These are phyloP conservation scores for Antechinus stuartii DNA, from an alignment of 2,113 vertebrate species.

Conservation along the genomic window DNA sequence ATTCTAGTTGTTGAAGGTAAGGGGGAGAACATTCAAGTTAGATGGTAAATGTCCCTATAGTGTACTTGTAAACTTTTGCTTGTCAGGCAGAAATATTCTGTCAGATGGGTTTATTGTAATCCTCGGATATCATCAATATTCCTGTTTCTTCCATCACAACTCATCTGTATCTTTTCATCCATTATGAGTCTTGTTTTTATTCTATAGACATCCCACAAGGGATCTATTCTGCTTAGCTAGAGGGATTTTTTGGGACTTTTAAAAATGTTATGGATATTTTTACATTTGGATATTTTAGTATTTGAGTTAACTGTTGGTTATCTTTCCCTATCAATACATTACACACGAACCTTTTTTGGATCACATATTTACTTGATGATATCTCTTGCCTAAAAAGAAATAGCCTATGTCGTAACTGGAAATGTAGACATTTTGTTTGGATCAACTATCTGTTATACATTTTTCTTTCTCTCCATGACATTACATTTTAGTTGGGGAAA, in stretches of 20 bases:
- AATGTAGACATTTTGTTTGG: not conserved
- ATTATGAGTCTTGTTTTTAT: not conserved
- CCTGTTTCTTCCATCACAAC: not conserved
- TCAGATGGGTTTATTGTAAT: not conserved
- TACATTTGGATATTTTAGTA: not conserved
- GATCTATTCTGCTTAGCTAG: not conserved
- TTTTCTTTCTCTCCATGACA: not conserved
- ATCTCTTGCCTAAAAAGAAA: no score
- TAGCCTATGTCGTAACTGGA: not conserved
- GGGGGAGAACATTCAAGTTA: not conserved
- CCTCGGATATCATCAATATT: not conserved
- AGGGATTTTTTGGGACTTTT: not conserved
- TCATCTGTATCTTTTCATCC: not conserved
- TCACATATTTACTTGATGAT: not conserved
- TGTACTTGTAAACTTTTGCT: not conserved
- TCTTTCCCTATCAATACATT: not conserved
- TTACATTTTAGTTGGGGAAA: not conserved
- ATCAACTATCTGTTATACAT: not conserved
- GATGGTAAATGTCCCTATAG: not conserved
- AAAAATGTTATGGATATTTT: not conserved
- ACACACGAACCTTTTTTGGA: not conserved
- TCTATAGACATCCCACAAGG: not conserved
- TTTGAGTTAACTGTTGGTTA: not conserved
- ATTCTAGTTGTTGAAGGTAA: not conserved
- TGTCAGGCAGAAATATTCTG: not conserved